These are phyloP conservation scores for Nyctalus aviator DNA, from an alignment of 2,797 vertebrate species.

Conservation along the genomic window DNA sequence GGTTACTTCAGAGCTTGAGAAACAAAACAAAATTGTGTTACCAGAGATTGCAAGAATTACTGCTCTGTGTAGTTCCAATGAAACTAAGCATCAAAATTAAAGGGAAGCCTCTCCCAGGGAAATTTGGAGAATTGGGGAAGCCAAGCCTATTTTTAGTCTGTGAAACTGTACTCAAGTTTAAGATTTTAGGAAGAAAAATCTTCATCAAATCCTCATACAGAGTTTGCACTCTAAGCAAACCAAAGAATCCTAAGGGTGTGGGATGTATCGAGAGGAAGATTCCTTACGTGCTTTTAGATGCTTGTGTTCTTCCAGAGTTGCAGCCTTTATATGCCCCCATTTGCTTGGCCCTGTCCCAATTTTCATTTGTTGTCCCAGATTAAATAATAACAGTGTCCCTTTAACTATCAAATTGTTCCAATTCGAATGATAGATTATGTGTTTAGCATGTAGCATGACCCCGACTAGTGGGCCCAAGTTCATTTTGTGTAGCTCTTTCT, in stretches of 20 bases:
- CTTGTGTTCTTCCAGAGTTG: not conserved
- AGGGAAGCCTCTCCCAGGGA: not conserved
- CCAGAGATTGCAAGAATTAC: not conserved
- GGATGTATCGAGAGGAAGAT: not conserved
- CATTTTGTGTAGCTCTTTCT: not conserved
- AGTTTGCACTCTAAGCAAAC: not conserved
- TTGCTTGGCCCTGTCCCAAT: not conserved
- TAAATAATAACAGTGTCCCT: not conserved
- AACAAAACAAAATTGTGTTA: not conserved
- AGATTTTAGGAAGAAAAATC: not conserved
- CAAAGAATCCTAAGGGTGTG: not conserved
- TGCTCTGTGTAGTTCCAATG: not conserved
- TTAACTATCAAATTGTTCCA: not conserved
- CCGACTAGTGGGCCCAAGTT: too few relatives aligned
- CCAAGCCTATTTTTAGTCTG: not conserved
- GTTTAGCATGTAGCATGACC: not conserved
- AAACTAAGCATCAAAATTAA: not conserved
- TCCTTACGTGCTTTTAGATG: not conserved
- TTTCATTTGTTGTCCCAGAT: not conserved
- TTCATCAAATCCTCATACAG: not conserved
- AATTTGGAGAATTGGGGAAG: not conserved
- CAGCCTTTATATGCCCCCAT: not conserved
- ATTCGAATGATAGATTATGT: not conserved
- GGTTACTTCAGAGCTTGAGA: not conserved
- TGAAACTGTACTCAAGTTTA: not conserved